Percentiles rank a stretch among this genome's conserved stretches.
Conservation (phyloP, 2,888 invertebrate species). For the Leptogaster cylindrica region DNA sequence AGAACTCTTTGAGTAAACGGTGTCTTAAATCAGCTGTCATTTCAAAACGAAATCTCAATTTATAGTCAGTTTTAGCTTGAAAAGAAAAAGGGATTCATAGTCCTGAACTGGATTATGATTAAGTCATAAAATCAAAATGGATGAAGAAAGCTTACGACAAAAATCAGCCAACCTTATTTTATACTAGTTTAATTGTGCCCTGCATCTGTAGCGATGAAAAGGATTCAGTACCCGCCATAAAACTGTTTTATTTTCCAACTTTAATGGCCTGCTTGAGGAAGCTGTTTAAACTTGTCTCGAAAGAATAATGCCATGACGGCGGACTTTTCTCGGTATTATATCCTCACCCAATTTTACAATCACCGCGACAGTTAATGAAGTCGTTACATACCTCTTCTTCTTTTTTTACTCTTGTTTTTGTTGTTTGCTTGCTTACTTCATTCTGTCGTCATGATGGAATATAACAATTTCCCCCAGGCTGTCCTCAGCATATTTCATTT, state of each 20-base stretch:
- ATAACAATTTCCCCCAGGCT: too few species aligned
- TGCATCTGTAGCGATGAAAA: conserved; percentile 16
- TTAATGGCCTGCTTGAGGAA: conserved; percentile 23
- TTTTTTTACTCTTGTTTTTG: too few species aligned
- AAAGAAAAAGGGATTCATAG: conserved; percentile 17
- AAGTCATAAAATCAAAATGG: conserved; percentile 14
- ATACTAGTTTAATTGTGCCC: conserved; percentile 18
- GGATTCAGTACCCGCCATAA: conserved; percentile 13
- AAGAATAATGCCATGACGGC: background rate
- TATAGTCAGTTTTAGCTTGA: background rate
- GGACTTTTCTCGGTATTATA: background rate
- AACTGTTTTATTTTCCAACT: conserved; percentile 3
- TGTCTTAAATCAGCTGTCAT: conserved; percentile 12
- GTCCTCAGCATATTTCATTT: too few species aligned
- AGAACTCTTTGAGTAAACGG: conserved; percentile 19
- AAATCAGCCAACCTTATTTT: conserved; percentile 13
- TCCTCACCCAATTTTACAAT: conserved; percentile 32
- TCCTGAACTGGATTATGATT: conserved; percentile 27
- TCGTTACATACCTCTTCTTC: too few species aligned
- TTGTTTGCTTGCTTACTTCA: too few species aligned
- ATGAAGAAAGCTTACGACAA: background rate
- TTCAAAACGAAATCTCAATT: background rate
- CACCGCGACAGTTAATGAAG: conserved; percentile 19
- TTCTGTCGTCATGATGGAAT: too few species aligned
- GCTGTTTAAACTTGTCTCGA: conserved; percentile 5